Base-by-base conservation (phyloP, 2,113 vertebrate species). In the Gadus macrocephalus region DNA sequence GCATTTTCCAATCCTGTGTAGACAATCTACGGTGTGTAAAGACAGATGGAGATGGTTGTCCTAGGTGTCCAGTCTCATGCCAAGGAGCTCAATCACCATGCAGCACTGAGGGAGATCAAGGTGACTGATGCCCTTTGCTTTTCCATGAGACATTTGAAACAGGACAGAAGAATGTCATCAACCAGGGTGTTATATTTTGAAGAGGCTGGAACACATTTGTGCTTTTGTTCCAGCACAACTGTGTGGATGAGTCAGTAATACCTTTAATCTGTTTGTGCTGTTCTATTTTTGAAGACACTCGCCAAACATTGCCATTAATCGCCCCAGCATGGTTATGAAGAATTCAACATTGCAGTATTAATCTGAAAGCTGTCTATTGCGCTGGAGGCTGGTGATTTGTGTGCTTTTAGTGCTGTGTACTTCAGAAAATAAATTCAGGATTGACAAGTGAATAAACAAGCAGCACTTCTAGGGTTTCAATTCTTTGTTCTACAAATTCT, bases 381-480 rank as follows among this genome's bases (percentile, higher is more conserved):
- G 2, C 31, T 55, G 4, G 31, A 67, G 58, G 66, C 60, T 58
- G 55, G 15, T 14, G 55, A 15, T 3, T 19, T 17, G 56, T 12
- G 4, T 49, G 62, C 66, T 74, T 69, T 62, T 68, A 55, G 64
- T 70, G 60, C 69, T 74, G 53, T 22, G 66, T 35, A 66, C 62
- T 28, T 38, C 35, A 66, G 25, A 67, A 15, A 69, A 19, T 49
- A 2, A 49, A 7, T 14, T 49, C 42, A 49, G 8, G 42, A 49
- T 49, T 16, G 55, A 17, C n/a, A 58, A 16, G 16, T 58, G 55
- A 58, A 58, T 58, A 58, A 58, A 17, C 3, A 56, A 42, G 20
- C 49, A 15, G 38, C 49, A 38, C 28, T 66, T 3, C 55, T 60
- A 35, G 19, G 28, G 58, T 28, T 42, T 66, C 8, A 19, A 20